Evolutionary conservation across 1,140 invertebrate species (phyloP).

Genomic region (Asobara japonica): DNA sequence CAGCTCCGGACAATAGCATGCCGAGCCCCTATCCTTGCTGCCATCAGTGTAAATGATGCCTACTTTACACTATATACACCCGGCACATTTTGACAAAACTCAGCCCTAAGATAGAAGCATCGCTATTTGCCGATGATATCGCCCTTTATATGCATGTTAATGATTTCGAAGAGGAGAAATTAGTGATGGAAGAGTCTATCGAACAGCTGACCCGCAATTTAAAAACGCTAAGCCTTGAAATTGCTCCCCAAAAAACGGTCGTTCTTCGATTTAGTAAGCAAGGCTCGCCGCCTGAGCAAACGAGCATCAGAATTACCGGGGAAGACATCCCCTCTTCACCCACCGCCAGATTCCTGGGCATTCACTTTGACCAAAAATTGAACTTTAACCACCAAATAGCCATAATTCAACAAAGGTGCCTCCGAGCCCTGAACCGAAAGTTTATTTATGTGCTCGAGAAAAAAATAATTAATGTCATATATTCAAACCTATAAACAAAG

Average conservation of each 20-base stretch:
- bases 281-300: slow-evolving; percentile 3
- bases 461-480: too few relatives aligned
- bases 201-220: background rate
- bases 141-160: background rate
- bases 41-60: slow-evolving; percentile 24
- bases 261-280: slow-evolving; percentile 34
- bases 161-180: background rate
- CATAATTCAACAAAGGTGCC: too few relatives aligned
- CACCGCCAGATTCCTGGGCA: slow-evolving; percentile 34
- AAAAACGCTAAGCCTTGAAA: slow-evolving; percentile 10
- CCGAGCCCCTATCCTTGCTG: background rate
- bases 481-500: too few relatives aligned
- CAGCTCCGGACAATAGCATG: slow-evolving; percentile 4
- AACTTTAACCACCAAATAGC: too few relatives aligned
- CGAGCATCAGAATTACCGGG: slow-evolving; percentile 10
- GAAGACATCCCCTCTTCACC: background rate
- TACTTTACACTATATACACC: background rate
- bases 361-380: slow-evolving; percentile 31
- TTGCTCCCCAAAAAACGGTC: slow-evolving; percentile 11
- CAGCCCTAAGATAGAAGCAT: background rate
- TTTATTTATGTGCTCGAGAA: too few relatives aligned
- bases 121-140: background rate
- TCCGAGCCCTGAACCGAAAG: too few relatives aligned
- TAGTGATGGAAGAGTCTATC: background rate
- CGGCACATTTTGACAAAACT: background rate